Percentiles rank a stretch among this genome's conserved stretches.
Evolutionary conservation across 2,888 invertebrate species (phyloP).

Genomic region (Lochmaea capreae): DNA sequence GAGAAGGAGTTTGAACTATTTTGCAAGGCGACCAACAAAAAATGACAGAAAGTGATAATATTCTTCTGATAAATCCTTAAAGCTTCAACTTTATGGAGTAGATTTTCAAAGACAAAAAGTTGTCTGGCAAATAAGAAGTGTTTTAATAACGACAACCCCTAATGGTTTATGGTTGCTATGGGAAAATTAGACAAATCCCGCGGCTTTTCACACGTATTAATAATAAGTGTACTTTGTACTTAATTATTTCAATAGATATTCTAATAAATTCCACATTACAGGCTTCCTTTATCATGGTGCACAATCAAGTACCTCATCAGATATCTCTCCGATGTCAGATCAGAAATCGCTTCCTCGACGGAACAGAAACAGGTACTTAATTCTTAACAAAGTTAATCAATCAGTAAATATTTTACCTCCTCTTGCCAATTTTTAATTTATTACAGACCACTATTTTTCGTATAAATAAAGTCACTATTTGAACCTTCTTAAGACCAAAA

Average conservation of each 20-base stretch:
- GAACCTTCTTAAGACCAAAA: not conserved
- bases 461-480: not conserved
- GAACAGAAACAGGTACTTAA: constrained; percentile 76
- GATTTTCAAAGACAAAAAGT: no score
- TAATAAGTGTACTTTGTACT: no score
- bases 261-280: constrained; percentile 57
- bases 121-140: no score
- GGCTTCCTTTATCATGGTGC: constrained; percentile 82
- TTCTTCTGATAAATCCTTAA: no score
- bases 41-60: no score
- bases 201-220: not conserved
- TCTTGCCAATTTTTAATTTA: constrained; percentile 1
- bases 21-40: no score
- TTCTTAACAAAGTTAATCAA: constrained; percentile 10
- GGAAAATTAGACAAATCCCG: no score
- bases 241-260: constrained; percentile 6
- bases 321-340: constrained; percentile 82
- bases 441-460: not conserved
- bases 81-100: no score
- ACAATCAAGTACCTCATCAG: constrained; percentile 81
- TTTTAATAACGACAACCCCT: no score
- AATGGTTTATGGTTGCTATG: no score
- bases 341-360: constrained; percentile 80
- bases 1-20: no score
- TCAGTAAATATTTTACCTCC: not conserved